Evolutionary conservation across 2,113 vertebrate genomes (phyloP), one percentile per base, ranked within the genome.

Genomic region (Camelus dromedarius): DNA sequence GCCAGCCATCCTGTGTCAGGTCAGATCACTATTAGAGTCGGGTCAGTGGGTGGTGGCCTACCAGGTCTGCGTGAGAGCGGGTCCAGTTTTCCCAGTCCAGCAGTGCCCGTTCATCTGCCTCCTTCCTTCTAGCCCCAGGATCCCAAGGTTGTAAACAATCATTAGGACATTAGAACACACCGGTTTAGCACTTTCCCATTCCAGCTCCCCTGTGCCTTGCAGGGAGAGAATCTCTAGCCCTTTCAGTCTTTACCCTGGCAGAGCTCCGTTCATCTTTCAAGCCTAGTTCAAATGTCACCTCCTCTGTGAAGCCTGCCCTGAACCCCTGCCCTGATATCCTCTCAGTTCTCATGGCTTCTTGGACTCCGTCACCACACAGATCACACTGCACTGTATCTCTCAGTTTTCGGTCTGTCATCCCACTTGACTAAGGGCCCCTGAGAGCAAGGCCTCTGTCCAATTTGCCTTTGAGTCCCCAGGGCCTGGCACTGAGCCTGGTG

Each of bases 311-410:
- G 64, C 46, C 69, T 93, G 64, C 64, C 75, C 38, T 79, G 84
- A 90, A 2, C 14, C n/a, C 64, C 38, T 30, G 14, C 52, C 66
- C 28, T 73, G 54, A 35, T 8, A 56, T 46, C 58, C 18, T 75
- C 76, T 80, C 75, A 60, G n/a, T 13, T 75, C 48, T 32, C 77
- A 48, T 18, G 50, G 38, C 69, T 85, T 91, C 67, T 60, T 93
- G 95, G 67, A 91, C 77, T 83, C 69, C 11, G 14, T 95, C 79
- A 66, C 64, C 79, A 91, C 42, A 81, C 4, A 82, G 95, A 52
- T 70, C 46, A 66, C 54, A 38, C 35, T 54, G 16, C 30, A 58
- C 30, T 22, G 1, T 86, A 22, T 90, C 73, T 88, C 62, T 89
- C 10, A 8, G 15, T 82, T 89, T 94, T 89, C 75, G 69, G 35